Conservation (phyloP, 2,113 vertebrate species). For the Platichthys stellatus region DNA sequence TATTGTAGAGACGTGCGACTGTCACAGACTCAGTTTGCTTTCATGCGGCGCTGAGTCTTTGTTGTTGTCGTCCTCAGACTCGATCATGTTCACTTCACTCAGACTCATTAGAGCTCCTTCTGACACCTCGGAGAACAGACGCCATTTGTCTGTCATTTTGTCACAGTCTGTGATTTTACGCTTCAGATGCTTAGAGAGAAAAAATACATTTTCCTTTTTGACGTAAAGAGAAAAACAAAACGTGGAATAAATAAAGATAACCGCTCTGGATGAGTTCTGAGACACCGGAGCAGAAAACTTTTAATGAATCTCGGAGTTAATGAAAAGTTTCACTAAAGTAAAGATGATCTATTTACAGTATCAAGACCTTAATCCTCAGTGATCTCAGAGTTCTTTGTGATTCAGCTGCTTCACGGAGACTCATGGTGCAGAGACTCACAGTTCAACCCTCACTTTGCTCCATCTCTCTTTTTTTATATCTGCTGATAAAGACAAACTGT, state of each 20-base stretch:
- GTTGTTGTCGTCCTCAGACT: background rate
- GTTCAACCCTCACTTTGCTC: conserved; percentile 8
- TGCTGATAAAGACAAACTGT: conserved; percentile 31
- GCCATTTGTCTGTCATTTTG: conserved; percentile 10
- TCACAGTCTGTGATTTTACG: conserved; percentile 3
- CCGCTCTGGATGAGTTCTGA: background rate
- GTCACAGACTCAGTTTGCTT: conserved; percentile 10
- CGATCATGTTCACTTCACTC: conserved; percentile 24
- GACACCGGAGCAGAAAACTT: background rate
- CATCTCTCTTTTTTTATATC: conserved; percentile 19
- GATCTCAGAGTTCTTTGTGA: background rate
- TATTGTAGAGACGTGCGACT: conserved; percentile 13
- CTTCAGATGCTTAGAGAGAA: background rate
- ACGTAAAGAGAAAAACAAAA: background rate
- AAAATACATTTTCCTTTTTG: too few relatives aligned
- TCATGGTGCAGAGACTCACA: background rate
- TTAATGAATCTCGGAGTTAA: background rate
- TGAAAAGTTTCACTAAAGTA: background rate
- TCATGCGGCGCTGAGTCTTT: background rate
- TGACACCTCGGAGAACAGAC: background rate
- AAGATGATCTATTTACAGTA: background rate
- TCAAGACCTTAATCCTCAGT: too few relatives aligned
- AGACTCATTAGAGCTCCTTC: conserved; percentile 16
- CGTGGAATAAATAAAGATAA: background rate
- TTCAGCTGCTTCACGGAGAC: background rate